Base-by-base conservation (phyloP, 1,140 invertebrate genomes). In the Lepidurus arcticus region DNA sequence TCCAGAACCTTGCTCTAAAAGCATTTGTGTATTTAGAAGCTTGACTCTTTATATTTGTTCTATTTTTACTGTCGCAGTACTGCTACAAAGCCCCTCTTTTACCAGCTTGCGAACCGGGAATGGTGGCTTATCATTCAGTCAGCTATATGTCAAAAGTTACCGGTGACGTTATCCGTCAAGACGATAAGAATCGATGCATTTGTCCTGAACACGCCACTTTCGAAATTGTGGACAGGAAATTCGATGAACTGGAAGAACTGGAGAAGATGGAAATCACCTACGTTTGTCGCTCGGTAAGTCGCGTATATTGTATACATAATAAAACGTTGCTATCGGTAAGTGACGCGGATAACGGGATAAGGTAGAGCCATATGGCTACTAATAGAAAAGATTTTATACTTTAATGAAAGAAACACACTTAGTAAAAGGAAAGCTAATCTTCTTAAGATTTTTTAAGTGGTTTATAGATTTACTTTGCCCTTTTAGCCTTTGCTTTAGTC, bases 171-270 rank as follows among this genome's bases (percentile, higher is more conserved):
- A 10, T 80, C 21, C 73, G n/a, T 6, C 81, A 82, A 74, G 77
- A 74, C 26, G 81, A 82, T 43, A 77, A 76, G n/a, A 44, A 84
- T 34, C 80, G 81, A 44, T 84, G 84, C 78, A 44, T 80, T 21
- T 84, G 84, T 76, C 83, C 84, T 13, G 79, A 80, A 42, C 76
- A 73, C 75, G 80, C 82, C 73, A 81, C 81, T 74, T 83, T 83
- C 73, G 78, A 78, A 42, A 24, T 80, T 21, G 81, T 81, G 73
- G 79, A 82, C 53, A 82, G 82, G 42, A 53, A 79, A 26, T 84
- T 83, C 73, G 75, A 78, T 8, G 82, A 83, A 42, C 24, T 81
- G 7, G 80, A 81, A n/a, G 80, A 81, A 24, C 75, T 73, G 1
- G 81, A 82, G 42, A 78, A 79, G 24, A 80, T 83, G 53, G 79